Evolutionary conservation across 2,888 invertebrate genomes (phyloP).

Genomic region (Sicus ferrugineus): DNA sequence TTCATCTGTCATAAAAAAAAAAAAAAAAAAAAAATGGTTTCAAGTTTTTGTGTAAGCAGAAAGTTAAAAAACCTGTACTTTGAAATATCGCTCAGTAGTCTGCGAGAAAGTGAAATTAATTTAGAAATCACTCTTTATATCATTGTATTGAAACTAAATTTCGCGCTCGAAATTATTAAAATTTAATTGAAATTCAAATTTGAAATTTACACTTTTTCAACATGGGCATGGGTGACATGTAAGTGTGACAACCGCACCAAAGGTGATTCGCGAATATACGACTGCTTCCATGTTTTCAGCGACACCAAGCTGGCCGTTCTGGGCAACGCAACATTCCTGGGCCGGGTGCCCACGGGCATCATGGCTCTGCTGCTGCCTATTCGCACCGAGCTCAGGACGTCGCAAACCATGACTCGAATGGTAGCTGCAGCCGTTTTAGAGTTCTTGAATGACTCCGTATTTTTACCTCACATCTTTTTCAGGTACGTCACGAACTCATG

Average conservation of each 20-base stretch:
- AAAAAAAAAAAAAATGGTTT: too few relatives aligned
- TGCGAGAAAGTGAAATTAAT: background rate
- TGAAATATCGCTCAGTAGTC: too few relatives aligned
- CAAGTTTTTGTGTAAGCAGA: too few relatives aligned
- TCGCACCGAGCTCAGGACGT: constrained; percentile 10
- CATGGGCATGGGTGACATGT: background rate
- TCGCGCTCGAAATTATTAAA: background rate
- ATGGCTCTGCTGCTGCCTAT: constrained; percentile 12
- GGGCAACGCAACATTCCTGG: background rate
- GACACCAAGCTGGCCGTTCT: background rate
- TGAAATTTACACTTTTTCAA: background rate
- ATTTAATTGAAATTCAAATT: background rate
- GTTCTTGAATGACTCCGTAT: background rate
- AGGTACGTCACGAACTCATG: constrained; percentile 19
- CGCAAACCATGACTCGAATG: background rate
- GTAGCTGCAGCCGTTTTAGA: background rate
- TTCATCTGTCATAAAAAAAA: too few relatives aligned
- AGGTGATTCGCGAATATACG: background rate
- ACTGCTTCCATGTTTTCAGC: background rate
- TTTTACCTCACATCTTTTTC: background rate
- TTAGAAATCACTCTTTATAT: background rate
- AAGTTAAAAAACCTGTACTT: too few relatives aligned
- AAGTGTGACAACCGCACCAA: background rate
- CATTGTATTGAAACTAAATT: background rate
- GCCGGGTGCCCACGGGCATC: constrained; percentile 13